Evolutionary conservation across 2,113 vertebrate genomes (phyloP).

Genomic region (Acanthochromis polyacanthus): DNA sequence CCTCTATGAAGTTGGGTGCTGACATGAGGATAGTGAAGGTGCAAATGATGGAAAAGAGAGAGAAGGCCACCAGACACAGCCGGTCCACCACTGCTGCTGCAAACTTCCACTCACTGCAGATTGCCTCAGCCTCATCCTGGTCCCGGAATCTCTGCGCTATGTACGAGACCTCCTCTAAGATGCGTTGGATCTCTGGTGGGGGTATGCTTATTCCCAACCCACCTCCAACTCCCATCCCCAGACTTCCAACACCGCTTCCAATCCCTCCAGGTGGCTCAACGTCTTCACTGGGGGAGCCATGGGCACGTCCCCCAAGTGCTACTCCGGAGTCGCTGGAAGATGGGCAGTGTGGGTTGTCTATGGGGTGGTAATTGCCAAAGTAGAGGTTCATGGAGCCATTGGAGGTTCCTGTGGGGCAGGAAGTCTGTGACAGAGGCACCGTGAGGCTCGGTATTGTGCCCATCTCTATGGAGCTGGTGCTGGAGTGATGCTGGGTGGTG

Average conservation of each 20-base stretch:
- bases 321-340: conserved; percentile 91
- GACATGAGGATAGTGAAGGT: conserved; percentile 98
- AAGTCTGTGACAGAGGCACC: conserved; percentile 70
- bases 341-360: conserved; percentile 89
- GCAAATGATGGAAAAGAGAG: conserved; percentile 96
- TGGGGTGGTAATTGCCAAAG: conserved; percentile 87
- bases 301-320: conserved; percentile 83
- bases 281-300: conserved; percentile 62
- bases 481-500: conserved; percentile 86
- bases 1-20: conserved; percentile 96
- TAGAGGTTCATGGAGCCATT: conserved; percentile 91
- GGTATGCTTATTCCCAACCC: conserved; percentile 83
- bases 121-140: conserved; percentile 90
- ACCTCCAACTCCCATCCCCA: conserved; percentile 53
- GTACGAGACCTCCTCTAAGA: conserved; percentile 94
- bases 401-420: conserved; percentile 81
- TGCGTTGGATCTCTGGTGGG: conserved; percentile 82
- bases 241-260: conserved; percentile 42
- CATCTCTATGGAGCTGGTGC: conserved; percentile 85
- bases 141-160: conserved; percentile 92
- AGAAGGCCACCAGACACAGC: conserved; percentile 97
- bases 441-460: conserved; percentile 64
- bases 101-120: conserved; percentile 97
- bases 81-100: conserved; percentile 96
- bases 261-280: conserved; percentile 79